Evolutionary conservation across 1,140 invertebrate genomes (phyloP).

Genomic region (Mercenaria mercenaria): DNA sequence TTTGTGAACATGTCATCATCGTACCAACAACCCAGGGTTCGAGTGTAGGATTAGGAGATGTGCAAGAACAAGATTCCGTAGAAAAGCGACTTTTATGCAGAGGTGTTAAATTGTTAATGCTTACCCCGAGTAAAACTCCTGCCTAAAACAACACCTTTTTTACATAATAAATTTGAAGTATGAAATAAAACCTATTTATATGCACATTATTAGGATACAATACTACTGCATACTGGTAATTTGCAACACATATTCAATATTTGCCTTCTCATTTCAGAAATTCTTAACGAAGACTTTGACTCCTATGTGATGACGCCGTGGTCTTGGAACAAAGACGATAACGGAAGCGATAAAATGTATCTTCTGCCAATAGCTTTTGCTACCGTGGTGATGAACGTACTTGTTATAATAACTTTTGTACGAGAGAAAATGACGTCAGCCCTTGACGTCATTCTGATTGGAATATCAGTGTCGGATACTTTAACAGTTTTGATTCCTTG

Average conservation of each 20-base stretch:
- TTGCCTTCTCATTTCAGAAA: conserved; percentile 30
- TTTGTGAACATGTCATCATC: neutral
- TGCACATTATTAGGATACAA: too few relatives aligned
- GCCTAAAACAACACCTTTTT: too few relatives aligned
- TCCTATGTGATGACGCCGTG: conserved; percentile 58
- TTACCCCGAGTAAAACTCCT: too few relatives aligned
- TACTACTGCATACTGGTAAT: too few relatives aligned
- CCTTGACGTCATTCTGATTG: conserved; percentile 41
- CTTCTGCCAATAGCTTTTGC: conserved; percentile 29
- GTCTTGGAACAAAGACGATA: conserved; percentile 31
- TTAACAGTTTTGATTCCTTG: conserved; percentile 46
- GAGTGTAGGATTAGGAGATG: neutral
- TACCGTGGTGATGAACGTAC: conserved; percentile 41
- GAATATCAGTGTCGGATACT: conserved; percentile 49
- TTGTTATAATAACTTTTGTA: conserved; percentile 47
- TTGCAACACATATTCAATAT: too few relatives aligned
- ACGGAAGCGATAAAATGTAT: neutral
- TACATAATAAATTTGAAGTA: too few relatives aligned
- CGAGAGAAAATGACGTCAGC: conserved; percentile 43
- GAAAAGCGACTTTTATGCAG: too few relatives aligned
- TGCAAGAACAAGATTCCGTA: too few relatives aligned
- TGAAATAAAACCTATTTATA: too few relatives aligned
- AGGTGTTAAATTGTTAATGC: too few relatives aligned
- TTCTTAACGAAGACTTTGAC: conserved; percentile 55
- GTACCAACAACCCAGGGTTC: neutral